A percentile compares a stretch with the other conserved stretches of the same genome.
Evolutionary conservation across 2,797 vertebrate genomes (phyloP).

Genomic region (Pelodytes ibericus): DNA sequence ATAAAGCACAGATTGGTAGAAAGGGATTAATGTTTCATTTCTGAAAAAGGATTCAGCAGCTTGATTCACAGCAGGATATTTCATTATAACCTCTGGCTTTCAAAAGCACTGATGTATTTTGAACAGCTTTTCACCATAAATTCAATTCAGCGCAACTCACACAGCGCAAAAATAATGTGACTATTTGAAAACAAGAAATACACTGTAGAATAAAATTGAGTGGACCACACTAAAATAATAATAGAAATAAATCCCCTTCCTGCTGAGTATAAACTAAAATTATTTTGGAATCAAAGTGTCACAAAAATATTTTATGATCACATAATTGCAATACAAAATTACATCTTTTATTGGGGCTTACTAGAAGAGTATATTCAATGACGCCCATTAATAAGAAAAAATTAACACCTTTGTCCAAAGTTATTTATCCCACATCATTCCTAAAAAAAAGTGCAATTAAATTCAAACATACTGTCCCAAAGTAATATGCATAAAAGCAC

Average conservation of each 20-base stretch:
- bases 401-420: too few species aligned
- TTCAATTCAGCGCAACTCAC: constrained; percentile 23
- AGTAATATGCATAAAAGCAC: too few species aligned
- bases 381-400: too few species aligned
- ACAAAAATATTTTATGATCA: too few species aligned
- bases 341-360: too few species aligned
- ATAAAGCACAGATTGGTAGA: constrained; percentile 30
- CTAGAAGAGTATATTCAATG: too few species aligned
- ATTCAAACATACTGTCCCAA: too few species aligned
- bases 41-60: constrained; percentile 41
- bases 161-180: constrained; percentile 19
- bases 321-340: too few species aligned
- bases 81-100: constrained; percentile 34
- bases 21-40: constrained; percentile 35
- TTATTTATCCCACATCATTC: too few species aligned
- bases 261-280: background rate
- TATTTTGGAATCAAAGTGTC: background rate
- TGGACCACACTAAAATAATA: constrained; percentile 15
- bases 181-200: constrained; percentile 18
- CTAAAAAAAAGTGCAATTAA: too few species aligned
- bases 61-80: constrained; percentile 41
- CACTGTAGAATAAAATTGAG: constrained; percentile 18
- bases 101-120: constrained; percentile 30
- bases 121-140: constrained; percentile 42
- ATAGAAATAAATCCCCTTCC: background rate